Base-by-base conservation (phyloP, 2,113 vertebrate genomes). In the Cisticola juncidis region DNA sequence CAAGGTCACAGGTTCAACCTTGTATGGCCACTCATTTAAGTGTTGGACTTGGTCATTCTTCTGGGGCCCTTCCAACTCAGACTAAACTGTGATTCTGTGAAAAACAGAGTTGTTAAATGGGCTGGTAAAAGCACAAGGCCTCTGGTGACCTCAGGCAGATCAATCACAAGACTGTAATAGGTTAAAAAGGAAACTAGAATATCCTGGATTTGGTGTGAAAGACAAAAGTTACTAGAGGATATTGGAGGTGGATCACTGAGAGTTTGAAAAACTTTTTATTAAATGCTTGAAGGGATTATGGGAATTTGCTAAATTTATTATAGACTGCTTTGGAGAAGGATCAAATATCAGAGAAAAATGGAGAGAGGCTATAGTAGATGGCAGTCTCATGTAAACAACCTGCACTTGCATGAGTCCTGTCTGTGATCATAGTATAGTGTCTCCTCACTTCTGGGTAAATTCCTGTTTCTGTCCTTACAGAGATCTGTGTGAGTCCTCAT, bases 1-100 rank as follows among this genome's bases (percentile, higher is more conserved):
- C 18, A 44, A 60, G 2, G 8, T 18, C 0, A 0, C 26, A 51
- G 11, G 3, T 51, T 86, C 1, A 0, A 33, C 22, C 9, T 20
- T 23, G 14, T 26, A 14, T 9, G 26, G 33, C 14, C 36, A 12
- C 18, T 35, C 12, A 15, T 68, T 51, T 15, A 36, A 36, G 21
- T 26, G 31, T 8, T 2, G 3, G 25, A 21, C 17, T 50, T 35
- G 21, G 5, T 51, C 36, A 44, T 68, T 14, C 22, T 60, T 58
- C 36, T 68, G 31, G 7, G 7, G 36, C 21, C 17, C 13, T 58
- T 68, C 61, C 51, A 24, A 8, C 45, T 58, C 31, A 42, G 21
- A 77, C 7, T 58, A 2, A 36, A 51, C 53, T 26, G 26, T 68
- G 31, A 33, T 35, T 58, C 31, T 58, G 13, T 44, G 23, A 60